These are phyloP conservation scores for Tetragonula clypearis DNA, from an alignment of 1,140 invertebrate species.

Conservation along the genomic window DNA sequence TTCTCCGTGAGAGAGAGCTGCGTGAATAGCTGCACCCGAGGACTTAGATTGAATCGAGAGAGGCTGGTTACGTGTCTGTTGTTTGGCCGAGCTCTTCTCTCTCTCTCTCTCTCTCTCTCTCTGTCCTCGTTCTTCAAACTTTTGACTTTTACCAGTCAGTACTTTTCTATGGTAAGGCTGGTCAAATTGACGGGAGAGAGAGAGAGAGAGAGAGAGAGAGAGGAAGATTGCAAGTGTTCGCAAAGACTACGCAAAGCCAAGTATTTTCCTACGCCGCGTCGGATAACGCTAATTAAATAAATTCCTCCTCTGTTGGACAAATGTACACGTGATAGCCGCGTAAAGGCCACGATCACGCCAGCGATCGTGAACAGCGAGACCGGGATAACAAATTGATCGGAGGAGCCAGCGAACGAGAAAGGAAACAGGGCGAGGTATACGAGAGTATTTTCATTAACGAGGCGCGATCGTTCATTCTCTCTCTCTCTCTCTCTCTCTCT, in stretches of 20 bases:
- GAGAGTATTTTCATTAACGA: conserved; percentile 13
- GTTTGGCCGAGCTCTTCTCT: too few relatives aligned
- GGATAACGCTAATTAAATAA: conserved; percentile 5
- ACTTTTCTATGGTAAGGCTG: too few relatives aligned
- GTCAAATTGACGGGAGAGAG: too few relatives aligned
- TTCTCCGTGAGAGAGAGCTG: not conserved
- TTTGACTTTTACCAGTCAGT: too few relatives aligned
- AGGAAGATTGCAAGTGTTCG: not conserved
- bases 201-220: too few relatives aligned
- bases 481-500: not conserved
- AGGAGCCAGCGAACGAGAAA: not conserved
- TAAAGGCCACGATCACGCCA: not conserved
- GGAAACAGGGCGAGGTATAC: not conserved
- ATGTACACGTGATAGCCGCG: not conserved
- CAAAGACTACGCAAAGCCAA: not conserved
- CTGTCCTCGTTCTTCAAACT: too few relatives aligned
- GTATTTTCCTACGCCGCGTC: not conserved
- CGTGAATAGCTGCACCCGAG: not conserved
- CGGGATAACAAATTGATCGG: not conserved
- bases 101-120: too few relatives aligned
- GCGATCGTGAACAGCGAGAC: not conserved
- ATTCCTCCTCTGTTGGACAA: not conserved
- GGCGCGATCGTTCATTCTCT: conserved; percentile 19
- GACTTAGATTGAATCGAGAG: not conserved
- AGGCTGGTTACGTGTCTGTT: not conserved